Evolutionary conservation across 2,113 vertebrate genomes (phyloP).

Genomic region (Lanius ludovicianus): DNA sequence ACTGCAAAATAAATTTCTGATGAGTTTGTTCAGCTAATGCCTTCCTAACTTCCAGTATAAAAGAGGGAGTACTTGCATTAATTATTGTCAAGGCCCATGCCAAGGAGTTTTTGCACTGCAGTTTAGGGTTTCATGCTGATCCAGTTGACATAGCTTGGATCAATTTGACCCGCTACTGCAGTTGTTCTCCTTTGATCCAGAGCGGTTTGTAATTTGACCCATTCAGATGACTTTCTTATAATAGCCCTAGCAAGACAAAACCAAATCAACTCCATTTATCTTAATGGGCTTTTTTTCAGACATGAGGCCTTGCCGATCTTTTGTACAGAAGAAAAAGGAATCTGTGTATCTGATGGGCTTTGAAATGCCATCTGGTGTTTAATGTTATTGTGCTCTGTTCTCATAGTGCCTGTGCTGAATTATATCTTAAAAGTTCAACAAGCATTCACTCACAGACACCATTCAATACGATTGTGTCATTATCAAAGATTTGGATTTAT

Average conservation of each 20-base stretch:
- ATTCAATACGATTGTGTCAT: slow-evolving; percentile 63
- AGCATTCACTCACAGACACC: slow-evolving; percentile 62
- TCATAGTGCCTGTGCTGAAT: slow-evolving; percentile 62
- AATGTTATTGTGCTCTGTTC: slow-evolving; percentile 71
- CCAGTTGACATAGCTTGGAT: slow-evolving; percentile 69
- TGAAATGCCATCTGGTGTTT: slow-evolving; percentile 79
- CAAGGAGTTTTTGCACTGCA: slow-evolving; percentile 37
- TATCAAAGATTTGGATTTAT: slow-evolving; percentile 72
- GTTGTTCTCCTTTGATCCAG: slow-evolving; percentile 70
- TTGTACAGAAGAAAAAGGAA: slow-evolving; percentile 71
- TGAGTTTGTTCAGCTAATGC: background rate
- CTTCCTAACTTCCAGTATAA: slow-evolving; percentile 21
- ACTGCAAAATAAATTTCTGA: background rate
- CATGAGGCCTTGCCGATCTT: slow-evolving; percentile 65
- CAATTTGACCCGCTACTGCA: slow-evolving; percentile 61
- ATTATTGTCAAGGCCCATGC: slow-evolving; percentile 28
- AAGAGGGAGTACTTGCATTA: slow-evolving; percentile 27
- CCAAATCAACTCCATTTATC: slow-evolving; percentile 76
- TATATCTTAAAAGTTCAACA: slow-evolving; percentile 77
- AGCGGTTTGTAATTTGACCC: slow-evolving; percentile 72
- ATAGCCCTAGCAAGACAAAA: slow-evolving; percentile 73
- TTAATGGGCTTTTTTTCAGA: slow-evolving; percentile 68
- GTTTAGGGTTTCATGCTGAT: slow-evolving; percentile 73
- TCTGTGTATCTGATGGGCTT: slow-evolving; percentile 76
- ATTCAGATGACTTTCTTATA: slow-evolving; percentile 71